These are phyloP conservation scores for Mus minutoides DNA, from an alignment of 2,797 vertebrate species.

Conservation along the genomic window DNA sequence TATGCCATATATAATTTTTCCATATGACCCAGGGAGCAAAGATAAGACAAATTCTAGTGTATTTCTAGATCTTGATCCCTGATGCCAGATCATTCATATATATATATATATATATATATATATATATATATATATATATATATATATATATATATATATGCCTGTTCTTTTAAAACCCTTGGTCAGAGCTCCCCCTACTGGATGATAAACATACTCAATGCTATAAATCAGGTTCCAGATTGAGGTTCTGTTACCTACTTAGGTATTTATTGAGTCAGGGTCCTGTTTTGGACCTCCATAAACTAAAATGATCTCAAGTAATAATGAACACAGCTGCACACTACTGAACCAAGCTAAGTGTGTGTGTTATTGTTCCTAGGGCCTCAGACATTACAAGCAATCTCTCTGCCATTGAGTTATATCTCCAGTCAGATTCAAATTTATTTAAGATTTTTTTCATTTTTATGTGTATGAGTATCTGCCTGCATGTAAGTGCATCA, in stretches of 20 bases:
- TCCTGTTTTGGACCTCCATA: not conserved
- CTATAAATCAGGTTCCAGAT: not conserved
- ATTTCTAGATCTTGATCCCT: not conserved
- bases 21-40: not conserved
- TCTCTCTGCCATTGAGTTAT: not conserved
- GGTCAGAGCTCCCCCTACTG: constrained; percentile 84
- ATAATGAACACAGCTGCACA: not conserved
- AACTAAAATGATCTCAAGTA: not conserved
- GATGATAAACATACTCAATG: constrained; percentile 54
- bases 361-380: not conserved
- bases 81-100: not conserved
- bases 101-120: too few species aligned
- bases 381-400: not conserved
- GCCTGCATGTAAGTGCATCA: not conserved
- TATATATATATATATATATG: too few species aligned
- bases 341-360: not conserved
- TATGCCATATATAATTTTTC: not conserved
- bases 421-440: not conserved
- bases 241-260: not conserved
- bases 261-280: not conserved
- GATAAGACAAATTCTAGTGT: not conserved
- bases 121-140: too few species aligned
- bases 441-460: not conserved
- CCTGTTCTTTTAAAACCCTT: constrained; percentile 68
- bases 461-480: not conserved